Evolutionary conservation across 2,797 vertebrate species (phyloP), one percentile per base, ranked within the genome.

Genomic region (Melanotaenia trifasciata): DNA sequence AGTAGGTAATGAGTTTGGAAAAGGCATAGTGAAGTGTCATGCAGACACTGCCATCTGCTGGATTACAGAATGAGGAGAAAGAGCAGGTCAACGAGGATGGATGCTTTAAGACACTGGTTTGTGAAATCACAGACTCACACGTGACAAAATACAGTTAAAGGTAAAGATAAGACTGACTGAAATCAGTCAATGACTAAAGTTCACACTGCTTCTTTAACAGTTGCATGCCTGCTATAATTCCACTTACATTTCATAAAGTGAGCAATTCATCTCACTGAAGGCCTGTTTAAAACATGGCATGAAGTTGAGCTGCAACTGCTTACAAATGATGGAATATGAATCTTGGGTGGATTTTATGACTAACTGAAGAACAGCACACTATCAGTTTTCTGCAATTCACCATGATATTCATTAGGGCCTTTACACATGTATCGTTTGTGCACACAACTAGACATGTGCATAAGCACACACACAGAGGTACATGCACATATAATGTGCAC

Each of bases 11-110:
- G 4, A 50, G 54, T 57, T 63, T 45, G 40, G 50, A 53, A 76
- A 62, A 76, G 8, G 32, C 53, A 13, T 9, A 14, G 59, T 13
- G 7, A 38, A 66, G 85, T 66, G 60, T 84, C 75, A 68, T 74
- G 85, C 78, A 82, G 79, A 91, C 78, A 90, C 88, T 88, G 91
- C 92, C 91, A 88, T 90, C 92, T 93, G 86, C 91, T 92, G 92
- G 91, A 84, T 73, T 30, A 51, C 53, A 57, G 56, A 65, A 61
- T 67, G 33, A 72, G 70, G 60, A 74, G 59, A 71, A 20, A 73
- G 22, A 68, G 22, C 66, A 81, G 69, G 63, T 84, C 78, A 72
- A 7, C 14, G 43, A 45, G 54, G 66, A 64, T 61, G 58, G 22
- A 70, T 56, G 64, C 18, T 53, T 45, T 26, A 14, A 70, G 38